These are phyloP conservation scores for Sitobion miscanthi DNA, from an alignment of 1,140 invertebrate species.

Conservation along the genomic window DNA sequence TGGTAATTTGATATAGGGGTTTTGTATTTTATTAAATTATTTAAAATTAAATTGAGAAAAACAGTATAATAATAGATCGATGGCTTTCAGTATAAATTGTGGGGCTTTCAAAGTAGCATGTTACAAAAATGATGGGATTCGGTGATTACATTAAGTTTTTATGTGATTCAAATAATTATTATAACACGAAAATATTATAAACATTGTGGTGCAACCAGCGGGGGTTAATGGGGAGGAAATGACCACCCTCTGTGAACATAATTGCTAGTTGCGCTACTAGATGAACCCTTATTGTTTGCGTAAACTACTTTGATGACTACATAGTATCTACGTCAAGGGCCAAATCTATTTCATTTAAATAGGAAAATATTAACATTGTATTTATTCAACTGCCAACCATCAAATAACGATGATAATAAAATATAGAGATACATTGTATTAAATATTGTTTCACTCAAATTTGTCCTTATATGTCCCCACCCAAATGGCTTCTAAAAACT, in stretches of 20 bases:
- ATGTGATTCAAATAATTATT: not conserved
- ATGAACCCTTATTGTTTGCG: not conserved
- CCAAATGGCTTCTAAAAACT: not conserved
- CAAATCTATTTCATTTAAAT: not conserved
- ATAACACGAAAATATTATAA: not conserved
- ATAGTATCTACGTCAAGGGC: not conserved
- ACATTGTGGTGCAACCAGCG: not conserved
- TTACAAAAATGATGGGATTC: not conserved
- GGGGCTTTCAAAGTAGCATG: not conserved
- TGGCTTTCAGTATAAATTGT: not conserved
- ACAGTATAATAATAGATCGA: not conserved
- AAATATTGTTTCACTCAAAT: not conserved
- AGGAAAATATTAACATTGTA: not conserved
- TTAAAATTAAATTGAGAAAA: conserved; percentile 4
- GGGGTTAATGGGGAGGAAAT: not conserved
- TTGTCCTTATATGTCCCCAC: not conserved
- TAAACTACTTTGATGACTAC: not conserved
- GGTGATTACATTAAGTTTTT: not conserved
- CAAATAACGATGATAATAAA: not conserved
- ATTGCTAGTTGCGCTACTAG: not conserved
- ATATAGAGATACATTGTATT: not conserved
- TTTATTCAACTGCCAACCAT: not conserved
- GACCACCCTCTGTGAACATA: not conserved
- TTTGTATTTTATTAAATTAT: not conserved
- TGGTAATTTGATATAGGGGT: not conserved